Percentiles rank a stretch among this genome's conserved stretches.
Evolutionary conservation across 2,113 vertebrate species (phyloP).

Genomic region (Periophthalmus modestus): DNA sequence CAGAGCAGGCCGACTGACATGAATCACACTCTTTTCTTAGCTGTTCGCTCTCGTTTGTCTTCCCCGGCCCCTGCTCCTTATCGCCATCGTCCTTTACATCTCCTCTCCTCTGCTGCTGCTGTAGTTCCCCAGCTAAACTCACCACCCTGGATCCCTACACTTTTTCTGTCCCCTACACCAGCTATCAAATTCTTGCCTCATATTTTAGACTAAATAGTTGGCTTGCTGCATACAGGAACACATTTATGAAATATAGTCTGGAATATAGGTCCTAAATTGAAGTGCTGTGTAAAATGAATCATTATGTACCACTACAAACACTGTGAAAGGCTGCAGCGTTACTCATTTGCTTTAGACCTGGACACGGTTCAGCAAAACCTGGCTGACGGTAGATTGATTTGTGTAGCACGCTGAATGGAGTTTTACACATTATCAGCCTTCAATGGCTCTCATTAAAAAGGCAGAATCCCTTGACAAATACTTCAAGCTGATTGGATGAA

Average conservation of each 20-base stretch:
- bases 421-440: no score
- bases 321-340: neutral
- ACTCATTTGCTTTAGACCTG: no score
- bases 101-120: neutral
- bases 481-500: no score
- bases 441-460: no score
- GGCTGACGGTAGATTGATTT: no score
- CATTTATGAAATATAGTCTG: neutral
- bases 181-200: neutral
- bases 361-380: no score
- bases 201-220: neutral
- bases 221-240: neutral
- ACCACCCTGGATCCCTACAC: neutral
- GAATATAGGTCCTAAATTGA: neutral
- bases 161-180: neutral
- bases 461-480: no score
- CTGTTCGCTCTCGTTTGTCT: conserved; percentile 34
- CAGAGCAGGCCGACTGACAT: conserved; percentile 48
- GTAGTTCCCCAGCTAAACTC: neutral
- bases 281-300: neutral
- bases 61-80: conserved; percentile 1
- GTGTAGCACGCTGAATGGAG: no score
- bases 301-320: neutral
- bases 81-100: conserved; percentile 1
- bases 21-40: conserved; percentile 47